phyloP scores from a whole-genome alignment of 2,888 invertebrate genomes.

The Drosophila kokeensis region DNA sequence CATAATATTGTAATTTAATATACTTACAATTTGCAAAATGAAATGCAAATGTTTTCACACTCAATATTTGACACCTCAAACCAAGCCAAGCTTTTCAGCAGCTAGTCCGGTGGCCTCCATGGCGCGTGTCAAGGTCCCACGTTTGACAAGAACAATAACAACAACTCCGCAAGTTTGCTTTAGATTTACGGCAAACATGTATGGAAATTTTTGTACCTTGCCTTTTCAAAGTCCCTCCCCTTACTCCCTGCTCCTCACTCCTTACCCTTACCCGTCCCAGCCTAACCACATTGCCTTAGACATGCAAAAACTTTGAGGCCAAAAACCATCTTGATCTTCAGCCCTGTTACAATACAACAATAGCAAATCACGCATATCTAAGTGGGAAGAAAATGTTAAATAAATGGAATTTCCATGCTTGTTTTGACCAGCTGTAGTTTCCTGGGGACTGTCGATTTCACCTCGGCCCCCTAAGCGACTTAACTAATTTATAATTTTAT shows the following conservation, averaged over 20 bases:
- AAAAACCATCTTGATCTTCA: conserved; percentile 48
- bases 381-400: conserved; percentile 18
- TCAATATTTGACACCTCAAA: conserved; percentile 65
- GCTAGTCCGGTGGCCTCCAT: conserved; percentile 4
- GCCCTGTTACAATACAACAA: conserved; percentile 23
- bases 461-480: conserved; percentile 6
- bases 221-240: neutral
- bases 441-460: conserved; percentile 15
- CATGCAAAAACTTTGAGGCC: conserved; percentile 49
- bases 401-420: conserved; percentile 35
- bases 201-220: conserved; percentile 4
- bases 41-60: conserved; percentile 61
- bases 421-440: conserved; percentile 37
- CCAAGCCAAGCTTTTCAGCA: neutral
- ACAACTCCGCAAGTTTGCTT: conserved; percentile 48
- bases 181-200: conserved; percentile 42
- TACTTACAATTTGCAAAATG: conserved; percentile 42
- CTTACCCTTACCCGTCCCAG: neutral
- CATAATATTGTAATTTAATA: conserved; percentile 60
- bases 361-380: conserved; percentile 58
- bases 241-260: rapidly evolving
- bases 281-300: conserved; percentile 8
- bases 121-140: conserved; percentile 40
- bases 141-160: conserved; percentile 5
- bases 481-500: conserved; percentile 46